phyloP scores from a whole-genome alignment of 1,140 invertebrate species.

The Cyclina sinensis region DNA sequence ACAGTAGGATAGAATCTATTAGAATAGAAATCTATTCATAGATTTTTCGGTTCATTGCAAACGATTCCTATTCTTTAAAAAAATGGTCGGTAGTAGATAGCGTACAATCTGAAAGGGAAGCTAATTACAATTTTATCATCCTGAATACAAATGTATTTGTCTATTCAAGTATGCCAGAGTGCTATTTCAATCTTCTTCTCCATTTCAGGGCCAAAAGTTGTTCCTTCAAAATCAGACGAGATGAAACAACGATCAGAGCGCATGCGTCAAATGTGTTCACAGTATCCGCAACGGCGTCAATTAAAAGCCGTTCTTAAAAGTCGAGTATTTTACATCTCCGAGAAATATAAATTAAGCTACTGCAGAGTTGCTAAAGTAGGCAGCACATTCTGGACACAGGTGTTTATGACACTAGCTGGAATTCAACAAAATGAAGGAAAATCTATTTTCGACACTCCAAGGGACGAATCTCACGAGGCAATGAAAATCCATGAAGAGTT shows the following conservation, averaged over 20 bases:
- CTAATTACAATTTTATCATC: no score
- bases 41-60: no score
- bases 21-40: no score
- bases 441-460: conserved; percentile 13
- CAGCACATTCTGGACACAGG: conserved; percentile 58
- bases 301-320: neutral
- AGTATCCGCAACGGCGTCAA: neutral
- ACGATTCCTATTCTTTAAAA: no score
- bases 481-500: conserved; percentile 36
- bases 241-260: neutral
- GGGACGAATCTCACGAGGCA: conserved; percentile 31
- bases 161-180: no score
- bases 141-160: no score
- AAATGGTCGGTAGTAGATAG: no score
- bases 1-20: no score
- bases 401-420: conserved; percentile 24
- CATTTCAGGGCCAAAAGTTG: neutral
- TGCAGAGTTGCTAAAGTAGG: conserved; percentile 53
- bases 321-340: conserved; percentile 42
- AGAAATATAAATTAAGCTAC: conserved; percentile 51
- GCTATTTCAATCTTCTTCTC: no score
- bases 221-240: neutral
- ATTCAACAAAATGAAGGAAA: neutral
- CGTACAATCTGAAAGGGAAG: no score
- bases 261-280: conserved; percentile 18